Percentiles rank a stretch among this genome's conserved stretches.
These are phyloP conservation scores for Scopus umbretta DNA, from an alignment of 2,113 vertebrate species.

Conservation along the genomic window DNA sequence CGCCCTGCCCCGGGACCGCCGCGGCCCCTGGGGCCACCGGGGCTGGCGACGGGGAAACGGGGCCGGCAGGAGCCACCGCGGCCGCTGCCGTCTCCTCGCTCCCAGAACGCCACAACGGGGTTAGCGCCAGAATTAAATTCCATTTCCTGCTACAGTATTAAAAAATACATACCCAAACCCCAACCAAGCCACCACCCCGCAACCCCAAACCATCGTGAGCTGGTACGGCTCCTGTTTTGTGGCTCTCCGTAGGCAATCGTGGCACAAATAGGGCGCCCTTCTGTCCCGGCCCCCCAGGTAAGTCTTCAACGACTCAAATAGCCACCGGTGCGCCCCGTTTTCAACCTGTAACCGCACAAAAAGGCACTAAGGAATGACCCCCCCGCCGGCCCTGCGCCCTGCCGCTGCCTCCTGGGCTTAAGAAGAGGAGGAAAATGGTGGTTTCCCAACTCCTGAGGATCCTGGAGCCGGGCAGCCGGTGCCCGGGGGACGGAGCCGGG, in stretches of 20 bases:
- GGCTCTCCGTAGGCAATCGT: background rate
- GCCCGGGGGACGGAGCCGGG: background rate
- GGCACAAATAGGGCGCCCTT: background rate
- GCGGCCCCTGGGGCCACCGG: no score
- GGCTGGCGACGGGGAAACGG: background rate
- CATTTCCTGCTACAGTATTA: background rate
- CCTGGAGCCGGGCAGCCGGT: no score
- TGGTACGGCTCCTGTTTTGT: background rate
- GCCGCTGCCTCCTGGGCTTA: background rate
- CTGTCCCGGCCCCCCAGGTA: background rate
- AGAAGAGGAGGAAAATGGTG: background rate
- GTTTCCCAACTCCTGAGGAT: accelerated
- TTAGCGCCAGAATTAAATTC: background rate
- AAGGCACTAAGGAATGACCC: background rate
- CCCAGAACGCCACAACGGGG: background rate
- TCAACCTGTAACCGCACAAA: background rate
- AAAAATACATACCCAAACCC: no score
- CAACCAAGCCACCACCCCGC: no score
- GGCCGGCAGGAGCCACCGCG: background rate
- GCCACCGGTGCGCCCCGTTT: background rate
- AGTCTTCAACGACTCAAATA: background rate
- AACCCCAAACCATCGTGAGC: no score
- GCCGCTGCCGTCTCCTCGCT: background rate
- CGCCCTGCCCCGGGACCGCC: background rate
- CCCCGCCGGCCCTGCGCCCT: no score